Evolutionary conservation across 1,140 invertebrate genomes (phyloP), one percentile per base, ranked within the genome.

Genomic region (Dufourea novaeangliae): DNA sequence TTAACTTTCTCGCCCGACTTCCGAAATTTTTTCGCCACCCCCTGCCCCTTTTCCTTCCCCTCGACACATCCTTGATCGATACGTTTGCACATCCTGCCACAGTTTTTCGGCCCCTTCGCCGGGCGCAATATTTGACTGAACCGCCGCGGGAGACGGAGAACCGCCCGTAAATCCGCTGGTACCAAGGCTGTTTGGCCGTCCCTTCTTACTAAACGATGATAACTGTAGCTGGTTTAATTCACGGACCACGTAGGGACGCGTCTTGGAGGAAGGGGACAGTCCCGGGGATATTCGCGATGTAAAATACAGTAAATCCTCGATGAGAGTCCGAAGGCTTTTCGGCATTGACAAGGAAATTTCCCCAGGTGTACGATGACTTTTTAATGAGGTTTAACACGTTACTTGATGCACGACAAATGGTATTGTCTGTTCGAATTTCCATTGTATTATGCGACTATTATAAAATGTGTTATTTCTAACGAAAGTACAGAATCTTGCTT

Each of bases 221-320:
- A 84, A 84, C 67, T 29, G 44, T 44, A 32, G 27, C 71, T 37
- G 41, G 71, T 80, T 78, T 76, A 69, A 62, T n/a, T 67, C 77
- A 22, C 77, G 64, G n/a, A n/a, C 52, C 77, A 76, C 77, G 81
- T 83, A 83, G 57, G 39, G 54, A 57, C 61, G 62, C 52, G 73
- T 37, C n/a, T 37, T 4, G 39, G 39, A 59, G 67, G 54, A 69
- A 34, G 52, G 61, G 34, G 27, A n/a, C 32, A 37, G 41, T 41
- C 56, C 29, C n/a, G 14, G 25, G 44, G 25, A 71, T 22, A 37
- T 71, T 46, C 44, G 27, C 17, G 39, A 27, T 73, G 62, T 66
- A 63, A 66, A 66, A 37, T 66, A 68, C 27, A 29, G n/a, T n/a
- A n/a, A n/a, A n/a, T n/a, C n/a, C n/a, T n/a, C n/a, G n/a, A n/a